Evolutionary conservation across 2,113 vertebrate genomes (phyloP).

Genomic region (Podocnemis expansa): DNA sequence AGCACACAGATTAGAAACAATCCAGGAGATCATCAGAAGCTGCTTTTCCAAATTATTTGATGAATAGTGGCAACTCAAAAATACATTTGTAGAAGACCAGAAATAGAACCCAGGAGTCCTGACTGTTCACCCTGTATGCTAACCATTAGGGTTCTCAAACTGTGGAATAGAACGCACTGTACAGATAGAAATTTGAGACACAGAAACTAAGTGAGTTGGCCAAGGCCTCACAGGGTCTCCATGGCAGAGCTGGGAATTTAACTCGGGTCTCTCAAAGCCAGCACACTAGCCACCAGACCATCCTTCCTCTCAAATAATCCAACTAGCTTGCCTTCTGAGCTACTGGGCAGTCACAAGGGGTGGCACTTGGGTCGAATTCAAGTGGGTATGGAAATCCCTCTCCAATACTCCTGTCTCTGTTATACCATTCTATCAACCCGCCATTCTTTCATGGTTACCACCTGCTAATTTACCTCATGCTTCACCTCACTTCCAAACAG

Average conservation of each 20-base stretch:
- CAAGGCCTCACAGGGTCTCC: neutral
- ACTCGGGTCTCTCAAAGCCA: neutral
- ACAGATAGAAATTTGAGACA: neutral
- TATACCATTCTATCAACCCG: neutral
- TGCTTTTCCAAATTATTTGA: neutral
- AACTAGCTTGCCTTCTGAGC: neutral
- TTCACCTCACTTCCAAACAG: conserved; percentile 18
- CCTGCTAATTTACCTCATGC: neutral
- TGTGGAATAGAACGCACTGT: neutral
- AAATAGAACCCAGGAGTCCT: neutral
- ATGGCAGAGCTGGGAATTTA: neutral
- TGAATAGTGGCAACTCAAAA: neutral
- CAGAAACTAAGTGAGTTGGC: neutral
- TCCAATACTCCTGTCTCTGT: neutral
- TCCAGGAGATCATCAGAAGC: neutral
- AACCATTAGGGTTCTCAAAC: too few relatives aligned
- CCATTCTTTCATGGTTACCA: accelerated
- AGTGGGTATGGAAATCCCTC: neutral
- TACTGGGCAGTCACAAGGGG: neutral
- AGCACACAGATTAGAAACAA: neutral
- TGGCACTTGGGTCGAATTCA: neutral
- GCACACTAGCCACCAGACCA: accelerated
- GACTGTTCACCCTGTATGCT: too few relatives aligned
- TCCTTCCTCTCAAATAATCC: accelerated
- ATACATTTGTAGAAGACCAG: neutral